phyloP scores from a whole-genome alignment of 2,113 vertebrate genomes.

The Echinops telfairi region DNA sequence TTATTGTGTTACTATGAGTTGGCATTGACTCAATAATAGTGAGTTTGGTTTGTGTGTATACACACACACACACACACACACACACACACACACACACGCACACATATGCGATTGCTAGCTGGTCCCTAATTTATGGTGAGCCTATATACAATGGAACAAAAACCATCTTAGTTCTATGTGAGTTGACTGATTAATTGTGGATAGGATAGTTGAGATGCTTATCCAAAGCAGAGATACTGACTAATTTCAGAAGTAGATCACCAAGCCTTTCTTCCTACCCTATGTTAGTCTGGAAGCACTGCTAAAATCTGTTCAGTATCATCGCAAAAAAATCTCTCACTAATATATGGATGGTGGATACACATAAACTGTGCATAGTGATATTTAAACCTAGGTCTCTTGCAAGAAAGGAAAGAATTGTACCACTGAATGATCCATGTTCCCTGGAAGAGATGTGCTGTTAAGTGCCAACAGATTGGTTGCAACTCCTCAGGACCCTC shows the following conservation, averaged over 20 bases:
- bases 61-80: no score
- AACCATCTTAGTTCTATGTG: neutral
- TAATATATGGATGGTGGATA: neutral
- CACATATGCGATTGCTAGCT: neutral
- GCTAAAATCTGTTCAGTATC: neutral
- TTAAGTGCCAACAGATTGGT: no score
- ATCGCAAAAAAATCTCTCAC: neutral
- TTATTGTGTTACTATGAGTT: no score
- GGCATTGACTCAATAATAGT: no score
- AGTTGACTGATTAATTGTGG: neutral
- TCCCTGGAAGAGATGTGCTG: no score
- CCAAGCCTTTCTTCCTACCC: neutral
- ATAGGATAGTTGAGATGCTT: neutral
- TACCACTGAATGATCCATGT: neutral
- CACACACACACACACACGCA: no score
- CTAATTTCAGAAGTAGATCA: neutral
- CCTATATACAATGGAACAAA: neutral
- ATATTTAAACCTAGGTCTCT: neutral
- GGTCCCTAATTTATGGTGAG: neutral
- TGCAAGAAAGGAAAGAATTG: neutral
- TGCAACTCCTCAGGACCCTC: no score
- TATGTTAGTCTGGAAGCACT: neutral
- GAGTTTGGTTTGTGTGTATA: no score
- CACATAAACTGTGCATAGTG: neutral
- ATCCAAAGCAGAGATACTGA: neutral